Conservation (phyloP, 2,888 invertebrate species). For the Machimus atricapillus region DNA sequence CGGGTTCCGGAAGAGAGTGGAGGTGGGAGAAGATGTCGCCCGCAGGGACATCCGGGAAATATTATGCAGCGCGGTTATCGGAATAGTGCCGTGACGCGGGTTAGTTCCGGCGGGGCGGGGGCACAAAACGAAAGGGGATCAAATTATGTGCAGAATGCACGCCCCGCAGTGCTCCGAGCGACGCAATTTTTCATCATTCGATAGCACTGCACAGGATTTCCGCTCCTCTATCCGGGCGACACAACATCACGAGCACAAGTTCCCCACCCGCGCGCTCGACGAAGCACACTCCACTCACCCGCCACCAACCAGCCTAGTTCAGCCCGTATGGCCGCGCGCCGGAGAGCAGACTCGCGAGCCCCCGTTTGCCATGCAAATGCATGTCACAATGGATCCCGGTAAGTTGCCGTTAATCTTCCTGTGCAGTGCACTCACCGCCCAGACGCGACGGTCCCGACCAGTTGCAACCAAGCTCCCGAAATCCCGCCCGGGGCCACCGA, state of each 20-base stretch:
- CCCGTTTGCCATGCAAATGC: not conserved
- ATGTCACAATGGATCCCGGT: not conserved
- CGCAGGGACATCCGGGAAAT: not conserved
- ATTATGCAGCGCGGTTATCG: not conserved
- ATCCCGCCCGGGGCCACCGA: not conserved
- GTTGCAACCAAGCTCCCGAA: not conserved
- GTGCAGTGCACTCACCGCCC: not conserved
- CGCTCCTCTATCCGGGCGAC: not conserved
- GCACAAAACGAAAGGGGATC: not conserved
- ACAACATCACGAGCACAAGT: not conserved
- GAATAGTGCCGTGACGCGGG: not conserved
- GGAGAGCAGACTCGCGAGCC: not conserved
- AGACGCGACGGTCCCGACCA: not conserved
- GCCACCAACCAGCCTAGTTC: not conserved
- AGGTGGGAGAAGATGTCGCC: not conserved
- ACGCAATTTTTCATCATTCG: slow-evolving; percentile 27
- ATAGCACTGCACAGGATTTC: slow-evolving; percentile 10
- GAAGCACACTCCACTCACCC: not conserved
- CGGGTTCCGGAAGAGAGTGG: not conserved
- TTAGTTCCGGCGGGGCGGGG: not conserved
- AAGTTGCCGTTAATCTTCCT: not conserved
- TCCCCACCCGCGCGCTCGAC: not conserved
- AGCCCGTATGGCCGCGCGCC: not conserved
- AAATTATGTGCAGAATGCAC: not conserved
- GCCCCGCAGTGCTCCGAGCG: not conserved